Evolutionary conservation across 1,140 invertebrate genomes (phyloP).

Genomic region (Trichonephila inaurata): DNA sequence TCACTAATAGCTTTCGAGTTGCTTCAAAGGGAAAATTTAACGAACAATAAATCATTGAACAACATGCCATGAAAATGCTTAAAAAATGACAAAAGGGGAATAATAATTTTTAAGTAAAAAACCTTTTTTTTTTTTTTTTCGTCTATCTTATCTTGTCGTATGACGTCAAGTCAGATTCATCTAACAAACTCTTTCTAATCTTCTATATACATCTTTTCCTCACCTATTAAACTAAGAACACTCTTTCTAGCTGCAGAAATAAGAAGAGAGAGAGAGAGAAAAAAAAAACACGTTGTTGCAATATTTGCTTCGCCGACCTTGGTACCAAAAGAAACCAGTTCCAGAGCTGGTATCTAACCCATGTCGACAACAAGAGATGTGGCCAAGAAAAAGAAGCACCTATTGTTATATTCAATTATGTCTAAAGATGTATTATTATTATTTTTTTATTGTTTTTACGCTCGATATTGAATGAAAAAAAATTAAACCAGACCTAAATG

Average conservation of each 20-base stretch:
- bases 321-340: conserved; percentile 54
- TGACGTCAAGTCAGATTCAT: neutral
- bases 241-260: neutral
- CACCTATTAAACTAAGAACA: conserved; percentile 54
- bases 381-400: conserved; percentile 42
- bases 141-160: neutral
- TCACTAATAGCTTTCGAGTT: no score
- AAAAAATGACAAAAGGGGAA: neutral
- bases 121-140: neutral
- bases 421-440: conserved; percentile 53
- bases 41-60: neutral
- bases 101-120: neutral
- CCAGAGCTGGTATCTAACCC: neutral
- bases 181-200: neutral
- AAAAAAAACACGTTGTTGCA: conserved; percentile 14
- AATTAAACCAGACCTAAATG: conserved; percentile 13
- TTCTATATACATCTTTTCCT: conserved; percentile 22
- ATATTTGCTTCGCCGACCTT: conserved; percentile 62
- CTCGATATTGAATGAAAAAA: neutral
- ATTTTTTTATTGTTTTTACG: conserved; percentile 67
- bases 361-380: conserved; percentile 19
- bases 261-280: neutral
- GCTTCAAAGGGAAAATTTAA: no score
- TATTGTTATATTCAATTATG: conserved; percentile 74
- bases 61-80: neutral